Evolutionary conservation across 2,888 invertebrate species (phyloP).

Genomic region (Monochamus alternatus): DNA sequence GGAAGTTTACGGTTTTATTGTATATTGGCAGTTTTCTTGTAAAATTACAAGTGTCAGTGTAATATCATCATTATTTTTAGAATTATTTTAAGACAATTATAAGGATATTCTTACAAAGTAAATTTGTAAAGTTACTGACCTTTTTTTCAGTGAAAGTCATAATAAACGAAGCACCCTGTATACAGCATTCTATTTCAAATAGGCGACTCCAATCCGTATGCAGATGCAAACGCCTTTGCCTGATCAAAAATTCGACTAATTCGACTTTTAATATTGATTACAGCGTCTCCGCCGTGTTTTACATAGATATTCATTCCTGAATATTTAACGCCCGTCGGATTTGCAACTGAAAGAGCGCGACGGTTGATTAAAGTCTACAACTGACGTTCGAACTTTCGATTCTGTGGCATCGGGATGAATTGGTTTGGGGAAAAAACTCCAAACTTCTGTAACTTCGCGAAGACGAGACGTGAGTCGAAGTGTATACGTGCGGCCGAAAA

Average conservation of each 20-base stretch:
- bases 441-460: slow-evolving; percentile 44
- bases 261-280: not conserved
- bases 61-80: no score
- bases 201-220: no score
- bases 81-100: no score
- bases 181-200: no score
- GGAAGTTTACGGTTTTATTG: no score
- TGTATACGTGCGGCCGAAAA: slow-evolving; percentile 21
- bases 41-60: no score
- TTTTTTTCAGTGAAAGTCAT: no score
- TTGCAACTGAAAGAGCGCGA: slow-evolving; percentile 29
- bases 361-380: slow-evolving; percentile 27
- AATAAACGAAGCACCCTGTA: no score
- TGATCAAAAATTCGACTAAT: not conserved
- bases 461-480: slow-evolving; percentile 9
- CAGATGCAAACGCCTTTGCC: no score
- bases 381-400: slow-evolving; percentile 24
- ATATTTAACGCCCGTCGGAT: slow-evolving; percentile 18
- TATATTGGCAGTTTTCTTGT: no score
- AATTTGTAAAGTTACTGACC: no score
- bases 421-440: slow-evolving; percentile 46
- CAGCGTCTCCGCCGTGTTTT: not conserved
- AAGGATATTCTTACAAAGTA: no score
- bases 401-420: slow-evolving; percentile 47
- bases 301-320: slow-evolving; percentile 25